phyloP scores from a whole-genome alignment of 1,140 invertebrate genomes.

The Drosophila dunni region DNA sequence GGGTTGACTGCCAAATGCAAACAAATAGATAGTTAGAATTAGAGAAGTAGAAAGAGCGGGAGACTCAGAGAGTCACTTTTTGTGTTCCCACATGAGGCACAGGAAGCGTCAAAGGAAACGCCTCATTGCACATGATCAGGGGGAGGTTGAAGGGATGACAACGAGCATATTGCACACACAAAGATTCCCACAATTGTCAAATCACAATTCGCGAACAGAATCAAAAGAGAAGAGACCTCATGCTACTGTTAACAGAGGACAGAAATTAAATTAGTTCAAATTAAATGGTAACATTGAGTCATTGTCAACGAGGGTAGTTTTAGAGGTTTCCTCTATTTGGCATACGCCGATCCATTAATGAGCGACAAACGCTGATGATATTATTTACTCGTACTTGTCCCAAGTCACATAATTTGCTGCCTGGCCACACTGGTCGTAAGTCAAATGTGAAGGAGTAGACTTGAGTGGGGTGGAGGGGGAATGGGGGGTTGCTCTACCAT shows the following conservation, averaged over 20 bases:
- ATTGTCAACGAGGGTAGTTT: constrained; percentile 24
- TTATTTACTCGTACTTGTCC: constrained; percentile 64
- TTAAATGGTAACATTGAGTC: constrained; percentile 60
- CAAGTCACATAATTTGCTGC: constrained; percentile 56
- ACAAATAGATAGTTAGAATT: constrained; percentile 27
- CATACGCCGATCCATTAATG: constrained; percentile 59
- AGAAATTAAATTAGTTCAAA: constrained; percentile 78
- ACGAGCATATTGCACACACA: constrained; percentile 57
- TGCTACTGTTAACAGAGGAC: constrained; percentile 61
- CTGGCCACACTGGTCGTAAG: constrained; percentile 75
- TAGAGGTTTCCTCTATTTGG: not conserved
- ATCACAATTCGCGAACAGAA: constrained; percentile 57
- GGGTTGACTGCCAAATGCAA: constrained; percentile 39
- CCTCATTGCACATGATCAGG: constrained; percentile 65
- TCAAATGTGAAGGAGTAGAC: constrained; percentile 31
- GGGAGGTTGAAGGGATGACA: constrained; percentile 43
- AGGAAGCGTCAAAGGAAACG: constrained; percentile 45
- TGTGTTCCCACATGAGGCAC: constrained; percentile 47
- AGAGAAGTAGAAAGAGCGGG: not conserved
- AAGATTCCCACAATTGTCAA: constrained; percentile 76
- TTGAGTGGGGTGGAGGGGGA: constrained; percentile 24
- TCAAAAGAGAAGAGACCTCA: not conserved
- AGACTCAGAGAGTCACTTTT: constrained; percentile 23
- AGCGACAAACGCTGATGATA: constrained; percentile 76
- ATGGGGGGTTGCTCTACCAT: not conserved